Evolutionary conservation across 2,113 vertebrate genomes (phyloP), one percentile per base, ranked within the genome.

Genomic region (Meles meles): DNA sequence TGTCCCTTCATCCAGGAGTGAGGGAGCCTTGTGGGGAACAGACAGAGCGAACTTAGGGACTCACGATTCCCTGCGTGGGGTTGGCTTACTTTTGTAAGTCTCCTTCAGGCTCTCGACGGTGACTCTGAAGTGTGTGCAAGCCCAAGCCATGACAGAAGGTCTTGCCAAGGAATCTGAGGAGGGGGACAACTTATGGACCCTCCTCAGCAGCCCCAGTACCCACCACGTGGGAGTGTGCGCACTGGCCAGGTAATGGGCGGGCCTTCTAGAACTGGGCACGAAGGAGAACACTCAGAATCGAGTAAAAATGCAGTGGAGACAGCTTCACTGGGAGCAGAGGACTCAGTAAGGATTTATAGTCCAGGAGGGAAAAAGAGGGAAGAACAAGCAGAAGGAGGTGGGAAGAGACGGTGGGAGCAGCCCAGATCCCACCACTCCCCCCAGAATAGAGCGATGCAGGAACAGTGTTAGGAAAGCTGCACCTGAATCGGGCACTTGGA

Each of bases 91-190:
- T 86, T 49, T 76, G 9, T 42, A 74, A 29, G 34, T 90, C 90
- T 93, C 94, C 55, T 85, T 17, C 91, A 98, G 98, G 85, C 97
- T 98, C 21, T 96, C 97, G 3, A 92, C 86, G 25, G 8, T 67
- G 14, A 88, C 97, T 59, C 95, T 98, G 57, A 98, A 95, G 71
- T 97, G 90, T 31, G 72, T 98, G 59, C 98, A 98, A 80, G n/a
- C 21, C 61, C 97, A 98, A 77, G 97, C 97, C 72, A 92, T 95
- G 88, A 97, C 11, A 84, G 98, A 98, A 83, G 98, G 97, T 31
- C 96, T 98, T 15, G 95, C 97, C 0, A 96, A 87, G 72, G 98
- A 98, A 72, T 98, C 97, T 49, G 97, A 98, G 0, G 97, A 98
- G 55, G 97, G 98, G 0, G 97, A 98, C 76, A 98, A 98, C 1